Conservation (phyloP, 2,797 vertebrate species). For the Sebastes kiyomatsui region DNA sequence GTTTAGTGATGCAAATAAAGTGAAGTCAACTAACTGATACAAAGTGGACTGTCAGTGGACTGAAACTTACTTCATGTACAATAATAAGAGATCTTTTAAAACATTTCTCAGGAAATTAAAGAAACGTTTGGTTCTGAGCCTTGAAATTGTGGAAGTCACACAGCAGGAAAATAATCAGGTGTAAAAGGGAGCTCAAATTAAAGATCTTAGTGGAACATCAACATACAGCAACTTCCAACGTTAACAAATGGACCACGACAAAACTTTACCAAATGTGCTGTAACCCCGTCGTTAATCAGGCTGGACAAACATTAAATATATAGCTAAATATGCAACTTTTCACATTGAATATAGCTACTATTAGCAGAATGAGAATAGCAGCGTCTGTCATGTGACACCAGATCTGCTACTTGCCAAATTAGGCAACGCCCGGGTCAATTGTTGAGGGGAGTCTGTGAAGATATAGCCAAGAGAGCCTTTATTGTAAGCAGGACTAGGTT, state of each 20-base stretch:
- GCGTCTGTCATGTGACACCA: background rate
- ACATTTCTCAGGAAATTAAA: background rate
- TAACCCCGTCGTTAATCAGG: background rate
- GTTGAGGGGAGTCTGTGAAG: background rate
- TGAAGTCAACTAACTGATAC: background rate
- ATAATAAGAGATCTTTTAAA: background rate
- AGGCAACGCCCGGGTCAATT: background rate
- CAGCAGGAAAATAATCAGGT: background rate
- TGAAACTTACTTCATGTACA: background rate
- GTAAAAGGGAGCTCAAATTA: background rate
- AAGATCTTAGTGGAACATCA: background rate
- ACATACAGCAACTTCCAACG: background rate
- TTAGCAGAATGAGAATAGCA: background rate
- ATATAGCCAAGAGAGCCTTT: background rate
- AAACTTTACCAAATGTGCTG: background rate
- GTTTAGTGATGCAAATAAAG: background rate
- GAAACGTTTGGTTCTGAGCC: background rate
- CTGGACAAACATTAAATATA: background rate
- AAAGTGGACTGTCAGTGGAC: background rate
- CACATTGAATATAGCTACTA: background rate
- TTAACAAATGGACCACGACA: background rate
- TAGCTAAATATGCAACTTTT: slow-evolving; percentile 37
- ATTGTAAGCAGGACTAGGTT: background rate
- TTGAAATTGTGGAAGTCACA: background rate
- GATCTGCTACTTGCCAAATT: background rate